Base-by-base conservation (phyloP, 2,113 vertebrate species). In the Tretioscincus oriximinensis region DNA sequence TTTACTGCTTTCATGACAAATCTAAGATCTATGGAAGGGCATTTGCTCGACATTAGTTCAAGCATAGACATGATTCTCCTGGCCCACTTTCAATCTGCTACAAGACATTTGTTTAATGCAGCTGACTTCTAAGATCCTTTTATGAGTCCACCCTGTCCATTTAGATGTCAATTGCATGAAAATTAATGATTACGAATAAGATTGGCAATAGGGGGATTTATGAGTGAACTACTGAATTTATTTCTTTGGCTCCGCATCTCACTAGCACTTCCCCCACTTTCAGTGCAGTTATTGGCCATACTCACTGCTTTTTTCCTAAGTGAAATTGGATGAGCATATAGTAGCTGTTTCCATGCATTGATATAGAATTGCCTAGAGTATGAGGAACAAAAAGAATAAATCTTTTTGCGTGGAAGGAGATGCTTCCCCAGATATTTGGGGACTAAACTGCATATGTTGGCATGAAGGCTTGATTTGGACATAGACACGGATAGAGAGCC, bases 171-270 rank as follows among this genome's bases (percentile, higher is more conserved):
- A 51, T 81, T 81, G 72, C 64, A 76, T 76, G 63, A 81, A 72
- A 81, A 81, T 61, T 69, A 81, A 58, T 81, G 80, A 49, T 47
- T 82, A 80, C 87, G 90, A 69, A 68, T 79, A 68, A 80, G 77
- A 47, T 80, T 35, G 20, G 81, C n/a, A 81, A 73, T 79, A 75
- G 1, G 58, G 28, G 74, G 69, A 71, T 66, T 85, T 78, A 86
- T 78, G 10, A 91, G 82, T 84, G 73, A 75, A 9, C 22, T 16
- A 1, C 11, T 21, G 8, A 77, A 79, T 71, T 70, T 16, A 12
- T 20, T 47, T 82, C 9, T 65, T 85, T 87, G 76, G 7, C 78
- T 45, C 16, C 81, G 64, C 6, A 86, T 71, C 29, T 47, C 0
- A 65, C 83, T 81, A 47, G n/a, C n/a, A 47, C 14, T 14, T 58